Evolutionary conservation across 2,888 invertebrate species (phyloP), one percentile per base, ranked within the genome.

Genomic region (Ornithoptera priamus): DNA sequence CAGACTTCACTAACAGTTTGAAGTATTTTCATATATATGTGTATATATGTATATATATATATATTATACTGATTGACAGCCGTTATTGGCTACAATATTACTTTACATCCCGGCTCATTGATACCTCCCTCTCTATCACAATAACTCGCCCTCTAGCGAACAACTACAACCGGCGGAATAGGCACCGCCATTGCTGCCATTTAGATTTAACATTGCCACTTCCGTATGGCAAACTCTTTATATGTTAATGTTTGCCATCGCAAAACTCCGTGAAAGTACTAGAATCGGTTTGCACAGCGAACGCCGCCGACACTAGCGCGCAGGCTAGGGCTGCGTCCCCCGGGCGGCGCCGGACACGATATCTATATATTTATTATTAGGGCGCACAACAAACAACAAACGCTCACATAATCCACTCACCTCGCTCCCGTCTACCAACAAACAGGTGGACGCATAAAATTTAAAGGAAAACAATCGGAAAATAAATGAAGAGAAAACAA

Each of bases 311-410:
- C 50, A 22, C 22, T 22, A 22, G 22, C 22, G 22, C 30, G 30
- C 30, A 53, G 18, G 30, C 30, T 8, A 8, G 10, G 20, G 53
- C 53, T 30, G 53, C 63, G 53, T 5, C 39, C 39, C 8, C 39
- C 8, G 39, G 10, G 39, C 39, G 39, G 1, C 39, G 8, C 39
- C 39, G 39, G 39, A 1, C 39, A 10, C 39, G 39, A 65, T 50
- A 65, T 62, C 46, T 30, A 46, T 62, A 62, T 65, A 56, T 65
- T 58, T 58, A 84, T 30, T 79, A 81, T 85, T 83, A 88, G 82
- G 86, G 90, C 90, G 90, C 84, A 84, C 85, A 90, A 90, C 91
- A 89, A 84, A 82, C 86, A 91, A 92, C 90, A 86, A 83, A 85
- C 89, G 90, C 90, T 81, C 87, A 82, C 85, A 87, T 80, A 86